phyloP scores from a whole-genome alignment of 2,113 vertebrate genomes.

The Chelonoidis abingdonii region DNA sequence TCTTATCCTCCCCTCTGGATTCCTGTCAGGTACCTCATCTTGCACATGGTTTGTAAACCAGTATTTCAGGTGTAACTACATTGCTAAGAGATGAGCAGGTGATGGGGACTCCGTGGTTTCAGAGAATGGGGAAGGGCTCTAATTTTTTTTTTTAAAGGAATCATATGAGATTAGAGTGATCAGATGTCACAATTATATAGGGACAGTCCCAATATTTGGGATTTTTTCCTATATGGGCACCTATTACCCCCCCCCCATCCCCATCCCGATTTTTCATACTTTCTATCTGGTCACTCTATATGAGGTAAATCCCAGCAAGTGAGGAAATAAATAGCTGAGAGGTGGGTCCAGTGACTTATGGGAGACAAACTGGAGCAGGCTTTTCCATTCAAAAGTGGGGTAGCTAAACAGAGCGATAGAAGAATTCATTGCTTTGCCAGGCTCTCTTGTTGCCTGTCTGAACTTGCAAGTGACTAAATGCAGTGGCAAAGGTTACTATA shows the following conservation, averaged over 20 bases:
- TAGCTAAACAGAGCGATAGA: constrained; percentile 19
- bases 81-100: constrained; percentile 34
- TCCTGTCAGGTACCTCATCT: constrained; percentile 42
- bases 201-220: too few relatives aligned
- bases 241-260: too few relatives aligned
- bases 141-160: constrained; percentile 21
- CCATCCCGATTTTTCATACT: too few relatives aligned
- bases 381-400: constrained; percentile 42
- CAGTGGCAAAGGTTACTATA: not conserved
- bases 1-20: constrained; percentile 57
- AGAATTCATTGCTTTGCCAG: constrained; percentile 7
- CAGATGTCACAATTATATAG: too few relatives aligned
- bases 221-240: too few relatives aligned
- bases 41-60: constrained; percentile 55
- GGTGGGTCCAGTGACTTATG: constrained; percentile 46
- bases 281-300: not conserved
- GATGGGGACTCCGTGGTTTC: constrained; percentile 46
- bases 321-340: constrained; percentile 55
- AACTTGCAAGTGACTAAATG: constrained; percentile 21
- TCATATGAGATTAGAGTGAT: not conserved
- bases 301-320: constrained; percentile 50
- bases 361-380: not conserved
- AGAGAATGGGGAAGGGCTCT: not conserved
- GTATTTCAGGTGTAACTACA: constrained; percentile 74
- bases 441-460: constrained; percentile 34